Conservation (phyloP, 1,140 invertebrate genomes). For the Lethrus apterus region DNA sequence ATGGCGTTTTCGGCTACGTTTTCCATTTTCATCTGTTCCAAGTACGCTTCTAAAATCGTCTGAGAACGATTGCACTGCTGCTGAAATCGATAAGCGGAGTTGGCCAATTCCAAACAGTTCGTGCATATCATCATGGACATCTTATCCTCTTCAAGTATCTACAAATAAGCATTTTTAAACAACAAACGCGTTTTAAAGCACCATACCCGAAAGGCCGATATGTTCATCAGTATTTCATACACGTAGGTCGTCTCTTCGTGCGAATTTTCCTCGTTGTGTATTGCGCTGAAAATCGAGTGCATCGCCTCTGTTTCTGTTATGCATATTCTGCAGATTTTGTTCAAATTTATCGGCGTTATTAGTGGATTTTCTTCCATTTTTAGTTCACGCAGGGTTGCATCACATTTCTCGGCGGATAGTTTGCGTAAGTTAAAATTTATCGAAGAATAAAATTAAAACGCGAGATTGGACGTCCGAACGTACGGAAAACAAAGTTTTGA, state of each 20-base stretch:
- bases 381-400: too few species aligned
- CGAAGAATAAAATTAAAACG: too few species aligned
- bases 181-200: not conserved
- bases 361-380: not conserved
- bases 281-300: slow-evolving; percentile 24
- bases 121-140: slow-evolving; percentile 26
- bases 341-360: slow-evolving; percentile 15
- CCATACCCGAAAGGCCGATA: slow-evolving; percentile 31
- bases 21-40: slow-evolving; percentile 10
- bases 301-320: slow-evolving; percentile 23
- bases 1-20: too few species aligned
- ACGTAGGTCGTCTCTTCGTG: slow-evolving; percentile 20
- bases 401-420: too few species aligned
- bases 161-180: slow-evolving; percentile 11
- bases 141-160: slow-evolving; percentile 25
- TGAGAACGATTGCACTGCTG: slow-evolving; percentile 28
- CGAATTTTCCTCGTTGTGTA: slow-evolving; percentile 20
- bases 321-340: slow-evolving; percentile 25
- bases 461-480: too few species aligned
- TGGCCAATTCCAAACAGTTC: slow-evolving; percentile 26
- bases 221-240: slow-evolving; percentile 23
- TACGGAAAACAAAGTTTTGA: too few species aligned
- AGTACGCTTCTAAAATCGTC: slow-evolving; percentile 22
- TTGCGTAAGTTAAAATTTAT: too few species aligned
- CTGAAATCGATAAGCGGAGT: slow-evolving; percentile 27